A percentile compares a stretch with the other conserved stretches of the same genome.
Evolutionary conservation across 2,888 invertebrate species (phyloP).

Genomic region (Coelinius sp.): DNA sequence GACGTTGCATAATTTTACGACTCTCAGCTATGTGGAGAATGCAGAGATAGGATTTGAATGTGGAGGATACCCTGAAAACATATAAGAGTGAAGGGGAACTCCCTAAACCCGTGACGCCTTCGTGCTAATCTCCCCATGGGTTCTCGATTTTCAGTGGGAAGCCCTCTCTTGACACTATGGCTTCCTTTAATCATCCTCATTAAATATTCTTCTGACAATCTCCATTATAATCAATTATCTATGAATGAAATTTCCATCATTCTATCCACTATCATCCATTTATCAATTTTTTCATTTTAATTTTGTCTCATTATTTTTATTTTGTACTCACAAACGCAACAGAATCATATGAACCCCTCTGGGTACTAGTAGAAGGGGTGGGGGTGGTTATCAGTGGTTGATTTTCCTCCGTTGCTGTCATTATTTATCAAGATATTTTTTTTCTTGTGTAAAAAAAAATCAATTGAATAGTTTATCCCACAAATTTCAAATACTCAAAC

Average conservation of each 20-base stretch:
- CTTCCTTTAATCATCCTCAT: constrained; percentile 20
- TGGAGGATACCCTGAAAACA: constrained; percentile 5
- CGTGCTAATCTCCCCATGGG: constrained; percentile 26
- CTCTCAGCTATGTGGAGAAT: neutral
- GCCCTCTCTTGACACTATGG: constrained; percentile 37
- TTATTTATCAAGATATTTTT: constrained; percentile 23
- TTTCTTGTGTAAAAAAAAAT: neutral
- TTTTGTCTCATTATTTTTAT: neutral
- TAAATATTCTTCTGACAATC: neutral
- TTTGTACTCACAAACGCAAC: constrained; percentile 56
- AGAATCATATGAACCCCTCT: constrained; percentile 55
- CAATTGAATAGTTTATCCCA: neutral
- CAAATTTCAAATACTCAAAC: neutral
- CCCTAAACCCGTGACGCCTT: neutral
- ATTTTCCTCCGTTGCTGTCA: constrained; percentile 61
- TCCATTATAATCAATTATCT: neutral
- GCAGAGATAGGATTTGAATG: neutral
- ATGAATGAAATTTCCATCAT: neutral
- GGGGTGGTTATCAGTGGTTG: constrained; percentile 56
- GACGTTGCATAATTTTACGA: neutral
- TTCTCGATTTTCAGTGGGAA: constrained; percentile 41
- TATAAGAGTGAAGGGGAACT: constrained; percentile 4
- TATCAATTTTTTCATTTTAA: neutral
- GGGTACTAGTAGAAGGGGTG: constrained; percentile 41
- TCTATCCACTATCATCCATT: neutral